phyloP scores from a whole-genome alignment of 2,113 vertebrate genomes.

The Psilopogon haemacephalus region DNA sequence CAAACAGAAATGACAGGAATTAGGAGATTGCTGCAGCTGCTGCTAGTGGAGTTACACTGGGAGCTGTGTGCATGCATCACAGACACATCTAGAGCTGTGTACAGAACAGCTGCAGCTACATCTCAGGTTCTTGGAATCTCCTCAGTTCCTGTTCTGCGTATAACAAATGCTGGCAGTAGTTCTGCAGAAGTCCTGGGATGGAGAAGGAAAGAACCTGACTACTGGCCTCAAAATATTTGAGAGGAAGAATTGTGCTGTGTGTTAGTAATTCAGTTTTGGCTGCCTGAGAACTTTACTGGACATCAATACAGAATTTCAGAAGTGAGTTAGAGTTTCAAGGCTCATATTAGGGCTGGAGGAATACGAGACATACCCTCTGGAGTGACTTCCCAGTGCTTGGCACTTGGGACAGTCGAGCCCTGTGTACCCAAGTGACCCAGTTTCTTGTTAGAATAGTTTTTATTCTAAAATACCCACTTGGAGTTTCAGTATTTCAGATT shows the following conservation, averaged over 20 bases:
- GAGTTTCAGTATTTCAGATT: not conserved
- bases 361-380: not conserved
- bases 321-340: not conserved
- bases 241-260: not conserved
- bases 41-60: not conserved
- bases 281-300: not conserved
- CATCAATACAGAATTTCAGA: not conserved
- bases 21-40: not conserved
- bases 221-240: not conserved
- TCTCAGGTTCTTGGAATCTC: not conserved
- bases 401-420: not conserved
- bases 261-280: not conserved
- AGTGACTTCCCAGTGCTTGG: not conserved
- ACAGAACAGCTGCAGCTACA: not conserved
- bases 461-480: not conserved
- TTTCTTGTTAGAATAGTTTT: not conserved
- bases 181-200: not conserved
- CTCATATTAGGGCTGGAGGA: not conserved
- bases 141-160: not conserved
- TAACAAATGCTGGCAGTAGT: not conserved
- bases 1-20: not conserved
- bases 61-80: not conserved
- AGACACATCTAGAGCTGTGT: not conserved
- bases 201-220: not conserved
- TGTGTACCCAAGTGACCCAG: not conserved